These are phyloP conservation scores for Ellobium chinense DNA, from an alignment of 2,888 invertebrate genomes.

Conservation along the genomic window DNA sequence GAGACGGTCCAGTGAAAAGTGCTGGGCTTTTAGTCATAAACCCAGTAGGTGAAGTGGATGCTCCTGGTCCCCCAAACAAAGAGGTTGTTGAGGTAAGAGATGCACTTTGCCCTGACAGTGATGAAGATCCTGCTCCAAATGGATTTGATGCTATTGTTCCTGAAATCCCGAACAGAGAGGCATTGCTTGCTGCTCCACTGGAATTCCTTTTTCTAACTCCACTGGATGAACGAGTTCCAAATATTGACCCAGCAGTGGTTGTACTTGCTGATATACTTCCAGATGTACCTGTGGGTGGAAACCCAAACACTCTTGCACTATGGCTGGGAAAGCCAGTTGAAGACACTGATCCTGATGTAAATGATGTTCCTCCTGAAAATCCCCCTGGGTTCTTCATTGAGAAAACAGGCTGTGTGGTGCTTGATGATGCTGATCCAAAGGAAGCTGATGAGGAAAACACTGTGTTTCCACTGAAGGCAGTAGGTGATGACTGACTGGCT, in stretches of 20 bases:
- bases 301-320: slow-evolving; percentile 19
- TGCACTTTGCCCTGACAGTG: background rate
- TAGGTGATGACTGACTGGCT: background rate
- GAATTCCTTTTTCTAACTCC: slow-evolving; percentile 30
- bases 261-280: background rate
- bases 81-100: background rate
- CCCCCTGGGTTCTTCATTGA: background rate
- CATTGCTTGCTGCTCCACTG: background rate
- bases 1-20: background rate
- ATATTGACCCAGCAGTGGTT: background rate
- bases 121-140: background rate
- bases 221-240: background rate
- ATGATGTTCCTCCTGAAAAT: background rate
- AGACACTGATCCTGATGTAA: background rate
- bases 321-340: background rate
- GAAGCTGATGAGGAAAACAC: background rate
- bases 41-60: background rate
- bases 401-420: background rate
- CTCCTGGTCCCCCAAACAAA: background rate
- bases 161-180: slow-evolving; percentile 11
- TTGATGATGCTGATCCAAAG: background rate
- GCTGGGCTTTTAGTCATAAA: background rate
- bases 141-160: background rate
- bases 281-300: background rate
- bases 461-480: background rate